phyloP scores from a whole-genome alignment of 2,113 vertebrate species.

The Sebastes fasciatus region DNA sequence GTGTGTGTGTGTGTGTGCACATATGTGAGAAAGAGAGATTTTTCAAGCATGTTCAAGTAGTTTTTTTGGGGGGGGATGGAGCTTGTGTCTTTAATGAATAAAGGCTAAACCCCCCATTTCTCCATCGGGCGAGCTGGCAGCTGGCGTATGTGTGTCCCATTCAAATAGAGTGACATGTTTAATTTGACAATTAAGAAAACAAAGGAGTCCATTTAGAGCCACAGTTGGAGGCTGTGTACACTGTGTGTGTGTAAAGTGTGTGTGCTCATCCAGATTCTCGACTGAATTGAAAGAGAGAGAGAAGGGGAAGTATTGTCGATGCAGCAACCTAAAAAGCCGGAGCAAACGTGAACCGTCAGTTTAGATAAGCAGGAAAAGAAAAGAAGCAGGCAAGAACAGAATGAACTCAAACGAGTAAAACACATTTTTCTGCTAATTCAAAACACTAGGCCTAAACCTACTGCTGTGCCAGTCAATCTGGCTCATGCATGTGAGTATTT shows the following conservation, averaged over 20 bases:
- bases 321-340: slow-evolving; percentile 15
- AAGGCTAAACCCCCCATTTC: slow-evolving; percentile 33
- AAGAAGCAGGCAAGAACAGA: slow-evolving; percentile 28
- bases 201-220: slow-evolving; percentile 68
- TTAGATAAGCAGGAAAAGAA: slow-evolving; percentile 46
- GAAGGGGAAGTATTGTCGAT: slow-evolving; percentile 45
- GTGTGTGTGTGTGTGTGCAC: background rate
- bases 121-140: slow-evolving; percentile 63
- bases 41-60: slow-evolving; percentile 51
- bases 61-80: slow-evolving; percentile 32
- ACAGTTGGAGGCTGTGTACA: slow-evolving; percentile 51
- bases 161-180: slow-evolving; percentile 73
- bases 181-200: slow-evolving; percentile 80
- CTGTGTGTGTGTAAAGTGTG: slow-evolving; percentile 33
- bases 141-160: slow-evolving; percentile 70
- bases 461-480: slow-evolving; percentile 48
- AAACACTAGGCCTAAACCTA: slow-evolving; percentile 36
- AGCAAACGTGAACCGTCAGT: slow-evolving; percentile 38
- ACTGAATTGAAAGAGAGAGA: slow-evolving; percentile 43
- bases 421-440: slow-evolving; percentile 61
- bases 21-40: slow-evolving; percentile 21
- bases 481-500: slow-evolving; percentile 46
- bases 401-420: slow-evolving; percentile 16
- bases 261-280: slow-evolving; percentile 23
- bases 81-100: slow-evolving; percentile 47